Evolutionary conservation across 2,888 invertebrate species (phyloP), one percentile per base, ranked within the genome.

Genomic region (Parascotia fuliginaria): DNA sequence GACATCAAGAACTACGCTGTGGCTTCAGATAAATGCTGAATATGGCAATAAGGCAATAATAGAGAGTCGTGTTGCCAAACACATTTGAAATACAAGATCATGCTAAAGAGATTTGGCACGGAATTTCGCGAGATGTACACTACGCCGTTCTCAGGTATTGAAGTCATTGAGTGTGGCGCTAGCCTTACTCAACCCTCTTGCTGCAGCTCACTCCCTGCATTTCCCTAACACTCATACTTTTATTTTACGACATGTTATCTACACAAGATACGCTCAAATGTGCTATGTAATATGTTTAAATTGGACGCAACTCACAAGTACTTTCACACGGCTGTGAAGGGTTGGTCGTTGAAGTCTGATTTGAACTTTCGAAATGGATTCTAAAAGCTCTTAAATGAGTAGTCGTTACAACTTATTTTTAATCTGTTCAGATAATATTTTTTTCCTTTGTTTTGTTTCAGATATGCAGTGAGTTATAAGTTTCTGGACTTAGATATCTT

Each of bases 181-280:
- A 33, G 53, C 63, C 46, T 72, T 54, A 67, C 63, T 56, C 55
- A 75, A 73, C 75, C 79, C 79, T 76, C 59, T 55, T 27, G 36
- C 65, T 70, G 70, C 73, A 60, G 60, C 47, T 39, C 42, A 55
- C 46, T 61, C 66, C 53, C 50, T 73, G 68, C 69, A 69, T 71
- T 75, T 72, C 58, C 65, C 48, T 59, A 44, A 47, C 73, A 73
- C 71, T 77, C 73, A 73, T 73, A 65, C 61, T 77, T 82, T 84
- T 79, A 79, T 83, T 85, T 85, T 84, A 87, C 75, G 84, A 83
- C 66, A 59, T 62, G 70, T 73, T 85, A 85, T 86, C 83, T 82
- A 54, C 71, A 60, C 57, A 64, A 82, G 80, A 85, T 84, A 82
- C 70, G 73, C 70, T 74, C 73, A 77, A 83, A 86, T 81, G 80